Evolutionary conservation across 2,113 vertebrate species (phyloP).

Genomic region (Chionis minor): DNA sequence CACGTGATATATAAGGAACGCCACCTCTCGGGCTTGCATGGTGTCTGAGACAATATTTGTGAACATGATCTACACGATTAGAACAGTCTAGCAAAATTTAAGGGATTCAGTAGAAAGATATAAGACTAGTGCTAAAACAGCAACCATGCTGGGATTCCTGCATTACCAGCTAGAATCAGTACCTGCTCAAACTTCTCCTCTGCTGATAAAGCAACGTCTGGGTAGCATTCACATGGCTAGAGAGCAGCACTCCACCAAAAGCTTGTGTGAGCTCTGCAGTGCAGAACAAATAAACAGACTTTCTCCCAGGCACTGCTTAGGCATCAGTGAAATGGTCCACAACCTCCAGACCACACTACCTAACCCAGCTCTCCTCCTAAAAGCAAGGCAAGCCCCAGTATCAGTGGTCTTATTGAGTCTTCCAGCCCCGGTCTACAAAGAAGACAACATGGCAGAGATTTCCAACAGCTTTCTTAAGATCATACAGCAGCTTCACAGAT

Average conservation of each 20-base stretch:
- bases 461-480: not conserved
- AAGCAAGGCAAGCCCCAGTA: not conserved
- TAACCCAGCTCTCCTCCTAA: not conserved
- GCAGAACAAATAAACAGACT: not conserved
- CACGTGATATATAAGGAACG: accelerated
- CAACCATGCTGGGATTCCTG: not conserved
- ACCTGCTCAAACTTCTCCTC: not conserved
- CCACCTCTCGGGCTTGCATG: not conserved
- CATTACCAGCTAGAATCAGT: not conserved
- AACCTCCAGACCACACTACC: not conserved
- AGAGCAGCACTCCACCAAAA: not conserved
- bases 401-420: not conserved
- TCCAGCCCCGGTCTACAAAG: not conserved
- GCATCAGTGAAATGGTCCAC: not conserved
- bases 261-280: not conserved
- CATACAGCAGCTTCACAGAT: not conserved
- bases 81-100: not conserved
- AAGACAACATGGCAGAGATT: not conserved
- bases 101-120: not conserved
- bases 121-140: not conserved
- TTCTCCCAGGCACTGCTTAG: not conserved
- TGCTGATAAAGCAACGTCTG: not conserved
- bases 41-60: not conserved
- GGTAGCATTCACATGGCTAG: not conserved
- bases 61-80: not conserved